Conservation (phyloP, 35 echinoderm and acorn worm genomes). For the Apostichopus japonicus region DNA sequence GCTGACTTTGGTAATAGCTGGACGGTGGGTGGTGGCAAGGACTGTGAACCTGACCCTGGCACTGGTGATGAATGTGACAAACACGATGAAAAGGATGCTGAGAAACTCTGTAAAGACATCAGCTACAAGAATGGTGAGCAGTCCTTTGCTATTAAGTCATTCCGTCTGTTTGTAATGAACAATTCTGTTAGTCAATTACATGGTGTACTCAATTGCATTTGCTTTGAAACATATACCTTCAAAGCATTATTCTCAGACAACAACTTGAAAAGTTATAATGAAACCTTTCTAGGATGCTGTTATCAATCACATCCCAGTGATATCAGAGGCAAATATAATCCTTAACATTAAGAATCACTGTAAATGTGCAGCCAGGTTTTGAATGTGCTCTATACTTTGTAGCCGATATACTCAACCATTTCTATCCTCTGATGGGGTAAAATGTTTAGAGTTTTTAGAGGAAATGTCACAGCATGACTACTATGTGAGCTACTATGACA, state of each 20-base stretch:
- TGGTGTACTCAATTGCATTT: background rate
- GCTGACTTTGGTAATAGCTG: constrained; percentile 80
- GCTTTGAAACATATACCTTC: background rate
- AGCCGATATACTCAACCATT: no score
- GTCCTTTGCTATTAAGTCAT: background rate
- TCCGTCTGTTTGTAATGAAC: background rate
- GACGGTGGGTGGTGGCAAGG: constrained; percentile 51
- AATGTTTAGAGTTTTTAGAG: no score
- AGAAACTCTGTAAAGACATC: constrained; percentile 58
- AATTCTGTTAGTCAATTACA: background rate
- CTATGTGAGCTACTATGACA: no score
- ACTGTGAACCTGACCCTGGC: constrained; percentile 44
- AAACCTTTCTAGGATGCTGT: background rate
- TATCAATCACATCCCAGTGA: no score
- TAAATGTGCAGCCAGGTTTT: no score
- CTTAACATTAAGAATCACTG: no score
- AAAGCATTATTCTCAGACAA: background rate
- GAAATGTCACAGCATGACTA: no score
- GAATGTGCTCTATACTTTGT: no score
- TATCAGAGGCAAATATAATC: no score
- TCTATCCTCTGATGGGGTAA: no score
- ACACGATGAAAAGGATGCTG: constrained; percentile 44
- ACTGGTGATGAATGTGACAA: constrained; percentile 41
- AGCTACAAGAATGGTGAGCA: constrained; percentile 59
- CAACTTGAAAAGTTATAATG: background rate